phyloP scores from a whole-genome alignment of 2,888 invertebrate genomes.

The Brassicogethes aeneus region DNA sequence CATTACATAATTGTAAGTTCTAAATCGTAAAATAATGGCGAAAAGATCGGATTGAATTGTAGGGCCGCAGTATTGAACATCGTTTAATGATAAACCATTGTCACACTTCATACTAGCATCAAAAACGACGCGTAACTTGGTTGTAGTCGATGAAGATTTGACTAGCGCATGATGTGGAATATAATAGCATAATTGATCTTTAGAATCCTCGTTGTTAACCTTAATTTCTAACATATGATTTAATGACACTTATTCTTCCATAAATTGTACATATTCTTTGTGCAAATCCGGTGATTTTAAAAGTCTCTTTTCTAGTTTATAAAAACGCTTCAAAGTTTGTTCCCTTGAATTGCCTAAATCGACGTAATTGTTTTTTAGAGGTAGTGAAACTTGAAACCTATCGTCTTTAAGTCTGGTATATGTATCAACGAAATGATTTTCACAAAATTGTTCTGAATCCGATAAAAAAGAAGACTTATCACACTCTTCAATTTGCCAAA shows the following conservation, averaged over 20 bases:
- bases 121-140: conserved; percentile 12
- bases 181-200: conserved; percentile 3
- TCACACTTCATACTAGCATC: conserved; percentile 9
- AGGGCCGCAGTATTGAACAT: conserved; percentile 9
- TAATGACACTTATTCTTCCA: conserved; percentile 6
- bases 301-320: conserved; percentile 4
- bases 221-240: conserved; percentile 4
- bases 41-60: conserved; percentile 10
- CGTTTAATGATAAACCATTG: conserved; percentile 12
- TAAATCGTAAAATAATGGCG: conserved; percentile 7
- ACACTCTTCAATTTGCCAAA: neutral
- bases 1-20: conserved; percentile 11
- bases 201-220: neutral
- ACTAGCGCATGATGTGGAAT: conserved; percentile 11
- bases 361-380: neutral
- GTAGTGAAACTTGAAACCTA: conserved; percentile 5
- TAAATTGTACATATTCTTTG: conserved; percentile 4
- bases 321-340: conserved; percentile 2
- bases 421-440: conserved; percentile 8
- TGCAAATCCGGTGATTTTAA: conserved; percentile 1
- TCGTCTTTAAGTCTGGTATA: conserved; percentile 1
- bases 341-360: conserved; percentile 2
- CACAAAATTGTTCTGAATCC: conserved; percentile 11
- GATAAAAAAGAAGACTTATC: neutral
- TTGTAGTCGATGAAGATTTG: conserved; percentile 7